Evolutionary conservation across 23 tunicate genomes (phyloP).

Genomic region (Oikopleura vanhoeffeni): DNA sequence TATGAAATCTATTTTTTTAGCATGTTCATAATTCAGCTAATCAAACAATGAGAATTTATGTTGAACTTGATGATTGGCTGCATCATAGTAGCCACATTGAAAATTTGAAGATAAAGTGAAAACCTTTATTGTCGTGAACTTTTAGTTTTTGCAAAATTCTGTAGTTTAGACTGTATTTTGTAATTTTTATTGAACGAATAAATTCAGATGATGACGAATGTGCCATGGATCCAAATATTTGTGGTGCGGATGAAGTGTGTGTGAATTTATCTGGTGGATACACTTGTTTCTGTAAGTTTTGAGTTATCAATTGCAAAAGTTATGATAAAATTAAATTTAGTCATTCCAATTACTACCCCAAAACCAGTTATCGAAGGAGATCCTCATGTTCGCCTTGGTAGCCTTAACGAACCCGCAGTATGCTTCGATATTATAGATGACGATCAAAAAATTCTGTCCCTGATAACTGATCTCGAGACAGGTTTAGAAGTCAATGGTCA

Average conservation of each 20-base stretch:
- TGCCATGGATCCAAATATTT: neutral
- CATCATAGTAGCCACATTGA: too few species aligned
- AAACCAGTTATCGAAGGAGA: neutral
- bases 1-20: too few species aligned
- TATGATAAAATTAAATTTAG: too few species aligned
- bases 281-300: neutral
- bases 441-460: neutral
- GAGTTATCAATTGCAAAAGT: too few species aligned
- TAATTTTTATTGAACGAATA: too few species aligned
- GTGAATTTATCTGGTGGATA: neutral
- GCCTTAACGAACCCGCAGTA: neutral
- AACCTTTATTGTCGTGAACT: too few species aligned
- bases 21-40: too few species aligned
- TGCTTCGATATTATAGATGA: constrained; percentile 1
- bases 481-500: constrained; percentile 8
- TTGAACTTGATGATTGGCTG: too few species aligned
- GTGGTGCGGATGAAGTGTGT: neutral
- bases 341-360: neutral
- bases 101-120: too few species aligned
- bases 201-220: constrained; percentile 1
- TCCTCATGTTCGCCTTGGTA: neutral
- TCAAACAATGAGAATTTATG: too few species aligned
- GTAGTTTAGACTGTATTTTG: too few species aligned
- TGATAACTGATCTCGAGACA: neutral
- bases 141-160: too few species aligned